Evolutionary conservation across 2,888 invertebrate species (phyloP), one percentile per base, ranked within the genome.

Genomic region (Xylota segnis): DNA sequence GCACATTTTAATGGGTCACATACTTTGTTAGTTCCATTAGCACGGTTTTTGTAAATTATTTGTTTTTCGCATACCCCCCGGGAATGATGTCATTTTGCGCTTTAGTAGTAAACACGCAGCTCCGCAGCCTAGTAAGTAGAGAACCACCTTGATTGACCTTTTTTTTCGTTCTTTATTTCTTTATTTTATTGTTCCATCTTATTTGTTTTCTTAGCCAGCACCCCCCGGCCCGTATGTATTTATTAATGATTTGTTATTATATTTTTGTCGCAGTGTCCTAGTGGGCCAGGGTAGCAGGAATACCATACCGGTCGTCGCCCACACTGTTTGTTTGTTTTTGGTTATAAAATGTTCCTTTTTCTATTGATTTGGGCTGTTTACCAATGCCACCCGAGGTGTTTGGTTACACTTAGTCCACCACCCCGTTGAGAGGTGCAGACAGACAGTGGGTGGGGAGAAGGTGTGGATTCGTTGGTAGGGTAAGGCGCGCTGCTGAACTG

Each of bases 61-160:
- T 79, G 45, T 37, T 63, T n/a, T 54, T 79, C 47, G 63, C 71
- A 66, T 75, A n/a, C 43, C 10, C 45, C 37, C 37, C 40, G 52
- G 79, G 75, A 86, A 86, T 86, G 86, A 86, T 86, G 86, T 86
- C 86, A 86, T 86, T 81, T 79, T 77, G 68, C 70, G 75, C 79
- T 86, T 86, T 86, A 77, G 76, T 81, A 66, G 68, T 77, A 76
- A 86, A 68, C 77, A 77, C 81, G 50, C 81, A 81, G 76, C 66
- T 43, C 76, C 54, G 23, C 75, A 68, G 81, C 77, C 77, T 86
- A 54, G 71, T 86, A 76, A 81, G 86, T 86, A 76, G 71, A 76
- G 61, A 82, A 82, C 76, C 76, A 82, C 86, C 81, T 77, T 86
- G 76, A 43, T 71, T 86, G 81, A 81, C 82, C 81, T 82, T 72